phyloP scores from a whole-genome alignment of 2,888 invertebrate species.

The Spatulosminthurus flaviceps region DNA sequence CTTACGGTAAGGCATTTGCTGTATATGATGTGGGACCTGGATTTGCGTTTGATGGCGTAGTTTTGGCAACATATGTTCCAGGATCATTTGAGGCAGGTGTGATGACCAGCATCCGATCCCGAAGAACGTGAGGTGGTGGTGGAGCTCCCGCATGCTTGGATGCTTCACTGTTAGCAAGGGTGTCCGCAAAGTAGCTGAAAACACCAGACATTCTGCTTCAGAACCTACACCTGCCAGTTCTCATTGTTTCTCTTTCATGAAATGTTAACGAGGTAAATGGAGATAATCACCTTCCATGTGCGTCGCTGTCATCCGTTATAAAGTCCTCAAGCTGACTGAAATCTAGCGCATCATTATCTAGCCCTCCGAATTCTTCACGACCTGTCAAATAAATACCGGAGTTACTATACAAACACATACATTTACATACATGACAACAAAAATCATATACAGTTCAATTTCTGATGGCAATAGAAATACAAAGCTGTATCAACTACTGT shows the following conservation, averaged over 20 bases:
- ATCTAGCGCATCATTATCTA: constrained; percentile 84
- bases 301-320: constrained; percentile 78
- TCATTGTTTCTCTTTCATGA: constrained; percentile 7
- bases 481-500: background rate
- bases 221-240: constrained; percentile 34
- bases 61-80: constrained; percentile 64
- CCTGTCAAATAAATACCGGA: constrained; percentile 69
- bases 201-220: constrained; percentile 44
- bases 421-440: too few species aligned
- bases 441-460: too few species aligned
- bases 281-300: constrained; percentile 60
- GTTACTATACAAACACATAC: too few species aligned
- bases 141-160: constrained; percentile 64
- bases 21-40: constrained; percentile 55
- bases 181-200: constrained; percentile 69
- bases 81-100: constrained; percentile 62
- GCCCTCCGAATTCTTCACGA: constrained; percentile 83
- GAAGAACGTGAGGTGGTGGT: constrained; percentile 63
- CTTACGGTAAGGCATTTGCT: constrained; percentile 58
- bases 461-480: too few species aligned
- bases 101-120: constrained; percentile 62
- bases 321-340: constrained; percentile 86
- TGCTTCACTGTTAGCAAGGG: constrained; percentile 69
- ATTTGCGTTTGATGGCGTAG: constrained; percentile 63
- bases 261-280: background rate